A percentile compares a stretch with the other conserved stretches of the same genome.
phyloP scores from a whole-genome alignment of 37 sponge, comb jelly and placozoan genomes.

The Chondrilla cf. caribensis region DNA sequence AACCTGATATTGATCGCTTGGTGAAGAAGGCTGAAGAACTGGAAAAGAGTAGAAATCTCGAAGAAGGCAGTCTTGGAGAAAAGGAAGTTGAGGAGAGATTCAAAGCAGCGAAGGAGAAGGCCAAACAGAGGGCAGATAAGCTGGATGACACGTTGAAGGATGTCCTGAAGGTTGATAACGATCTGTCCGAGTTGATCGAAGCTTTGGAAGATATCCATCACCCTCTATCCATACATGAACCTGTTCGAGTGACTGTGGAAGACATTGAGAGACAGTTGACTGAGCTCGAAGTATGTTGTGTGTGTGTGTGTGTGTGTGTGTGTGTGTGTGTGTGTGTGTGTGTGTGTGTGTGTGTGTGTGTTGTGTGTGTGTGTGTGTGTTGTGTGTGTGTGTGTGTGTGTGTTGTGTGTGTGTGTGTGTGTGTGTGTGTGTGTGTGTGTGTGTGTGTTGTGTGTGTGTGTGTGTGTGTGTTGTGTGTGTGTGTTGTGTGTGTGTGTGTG shows the following conservation, averaged over 20 bases:
- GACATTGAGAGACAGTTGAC: conserved; percentile 46
- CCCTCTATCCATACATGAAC: conserved; percentile 39
- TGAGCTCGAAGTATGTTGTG: conserved; percentile 6
- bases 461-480: conserved; percentile 27
- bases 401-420: too few relatives aligned
- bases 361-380: neutral
- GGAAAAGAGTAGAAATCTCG: conserved; percentile 3
- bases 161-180: conserved; percentile 27
- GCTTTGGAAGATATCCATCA: conserved; percentile 30
- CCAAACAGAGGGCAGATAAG: conserved; percentile 28
- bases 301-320: too few relatives aligned
- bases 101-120: conserved; percentile 9
- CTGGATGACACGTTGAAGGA: conserved; percentile 31
- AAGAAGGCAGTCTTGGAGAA: conserved; percentile 31
- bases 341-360: neutral
- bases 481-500: too few relatives aligned
- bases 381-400: neutral
- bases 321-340: too few relatives aligned
- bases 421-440: too few relatives aligned
- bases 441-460: neutral
- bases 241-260: conserved; percentile 35
- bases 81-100: conserved; percentile 42
- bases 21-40: conserved; percentile 34
- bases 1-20: conserved; percentile 13
- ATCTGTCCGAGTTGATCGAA: conserved; percentile 33